Base-by-base conservation (phyloP, 2,113 vertebrate genomes). In the Odontophorus gujanensis region DNA sequence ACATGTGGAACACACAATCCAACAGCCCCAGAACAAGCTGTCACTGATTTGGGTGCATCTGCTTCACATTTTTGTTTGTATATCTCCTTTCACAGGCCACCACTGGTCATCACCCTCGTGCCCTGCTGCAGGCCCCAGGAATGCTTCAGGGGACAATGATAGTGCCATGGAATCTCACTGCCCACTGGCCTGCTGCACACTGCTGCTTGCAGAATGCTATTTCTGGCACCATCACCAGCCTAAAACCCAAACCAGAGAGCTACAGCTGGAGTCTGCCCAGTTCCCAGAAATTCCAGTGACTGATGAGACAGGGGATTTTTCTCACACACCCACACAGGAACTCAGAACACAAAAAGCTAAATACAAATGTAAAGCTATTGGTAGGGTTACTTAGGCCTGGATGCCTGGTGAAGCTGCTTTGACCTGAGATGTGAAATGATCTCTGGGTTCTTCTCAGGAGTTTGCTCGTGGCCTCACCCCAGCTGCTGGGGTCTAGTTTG, bases 201-300 rank as follows among this genome's bases (percentile, higher is more conserved):
- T 71, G 82, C 68, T 57, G 59, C 84, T 63, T 73, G 55, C 89
- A 85, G 62, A 77, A 74, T 45, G n/a, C 91, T 92, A 90, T 91
- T 96, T 91, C 59, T 95, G 76, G 94, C 87, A 83, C 16, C 61
- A 40, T 4, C 1, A 0, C 28, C 88, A 88, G 61, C 85, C 76
- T 43, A 75, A 92, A 81, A 36, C 82, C 82, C 82, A 91, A 88
- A 82, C 58, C 2, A 0, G 57, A 75, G 68, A 0, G 0, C 85
- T 92, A 71, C 59, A 85, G 69, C 50, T 28, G 1, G 78, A 71
- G n/a, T 3, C 89, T 76, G 45, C 75, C 50, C 1, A 0, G 13
- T 92, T 91, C 85, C 93, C 94, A 96, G 93, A 81, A 90, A 94
- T 91, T 57, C 85, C 93, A 83, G 61, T 8, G 7, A 74, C 74